Evolutionary conservation across 2,113 vertebrate species (phyloP).

Genomic region (Plecturocebus donacophilus): DNA sequence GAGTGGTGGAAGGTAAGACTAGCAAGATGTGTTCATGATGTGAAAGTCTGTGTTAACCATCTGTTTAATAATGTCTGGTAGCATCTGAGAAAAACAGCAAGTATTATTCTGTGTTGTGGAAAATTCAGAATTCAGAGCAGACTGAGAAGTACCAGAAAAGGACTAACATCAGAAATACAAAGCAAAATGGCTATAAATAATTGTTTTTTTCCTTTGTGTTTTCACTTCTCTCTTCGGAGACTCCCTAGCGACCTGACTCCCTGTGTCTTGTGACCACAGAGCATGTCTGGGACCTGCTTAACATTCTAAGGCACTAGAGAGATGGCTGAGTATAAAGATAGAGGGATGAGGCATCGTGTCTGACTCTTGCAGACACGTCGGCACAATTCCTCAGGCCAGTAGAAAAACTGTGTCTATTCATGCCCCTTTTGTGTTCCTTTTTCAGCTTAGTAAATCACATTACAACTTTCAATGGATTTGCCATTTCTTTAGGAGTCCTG

Average conservation of each 20-base stretch:
- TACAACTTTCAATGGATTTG: conserved; percentile 44
- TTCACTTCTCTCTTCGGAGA: not conserved
- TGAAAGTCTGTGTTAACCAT: not conserved
- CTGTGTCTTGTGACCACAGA: not conserved
- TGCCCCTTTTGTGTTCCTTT: conserved; percentile 1
- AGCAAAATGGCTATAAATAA: conserved; percentile 28
- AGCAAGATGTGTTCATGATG: not conserved
- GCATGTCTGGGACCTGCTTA: not conserved
- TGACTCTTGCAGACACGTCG: not conserved
- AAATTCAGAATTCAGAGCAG: conserved; percentile 25
- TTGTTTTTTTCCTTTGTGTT: not conserved
- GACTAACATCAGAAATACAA: conserved; percentile 8
- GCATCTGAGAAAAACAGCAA: not conserved
- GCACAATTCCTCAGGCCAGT: not conserved
- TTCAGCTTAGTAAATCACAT: conserved; percentile 57
- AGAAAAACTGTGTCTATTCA: conserved; percentile 19
- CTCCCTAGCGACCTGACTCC: not conserved
- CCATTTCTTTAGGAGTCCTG: conserved; percentile 35
- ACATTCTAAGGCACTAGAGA: not conserved
- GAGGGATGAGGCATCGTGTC: not conserved
- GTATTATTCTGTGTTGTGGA: not conserved
- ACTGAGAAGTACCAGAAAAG: not conserved
- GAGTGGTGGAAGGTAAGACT: not conserved
- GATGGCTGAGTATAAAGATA: not conserved
- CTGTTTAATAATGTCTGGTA: conserved; percentile 31